Conservation (phyloP, 2,113 vertebrate genomes). For the Trinectes maculatus region DNA sequence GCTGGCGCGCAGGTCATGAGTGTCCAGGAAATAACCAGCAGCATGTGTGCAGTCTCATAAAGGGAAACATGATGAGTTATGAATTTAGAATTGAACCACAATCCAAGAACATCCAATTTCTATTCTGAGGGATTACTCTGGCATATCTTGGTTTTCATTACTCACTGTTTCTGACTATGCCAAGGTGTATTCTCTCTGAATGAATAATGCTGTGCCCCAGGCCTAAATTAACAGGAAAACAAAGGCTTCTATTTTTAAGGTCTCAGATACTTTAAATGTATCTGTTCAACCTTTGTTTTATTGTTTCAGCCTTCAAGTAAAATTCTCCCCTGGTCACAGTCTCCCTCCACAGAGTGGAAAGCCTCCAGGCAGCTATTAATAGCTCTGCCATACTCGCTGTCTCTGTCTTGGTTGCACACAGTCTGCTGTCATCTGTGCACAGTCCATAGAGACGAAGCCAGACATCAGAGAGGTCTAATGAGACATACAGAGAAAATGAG, state of each 20-base stretch:
- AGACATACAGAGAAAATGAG: conserved; percentile 2
- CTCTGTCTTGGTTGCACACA: conserved; percentile 4
- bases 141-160: conserved; percentile 18
- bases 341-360: conserved; percentile 39
- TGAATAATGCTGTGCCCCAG: background rate
- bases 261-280: background rate
- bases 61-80: background rate
- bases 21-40: conserved; percentile 26
- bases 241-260: conserved; percentile 10
- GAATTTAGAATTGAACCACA: conserved; percentile 21
- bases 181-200: background rate
- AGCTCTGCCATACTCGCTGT: conserved; percentile 29
- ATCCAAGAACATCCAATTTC: conserved; percentile 19
- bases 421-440: conserved; percentile 16
- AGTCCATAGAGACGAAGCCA: background rate
- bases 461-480: too few relatives aligned
- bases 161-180: background rate
- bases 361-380: conserved; percentile 57
- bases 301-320: conserved; percentile 7
- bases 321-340: conserved; percentile 18
- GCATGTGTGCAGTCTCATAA: background rate
- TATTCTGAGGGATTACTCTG: conserved; percentile 25
- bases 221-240: background rate
- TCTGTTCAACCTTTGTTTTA: background rate
- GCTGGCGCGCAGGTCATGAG: conserved; percentile 8